Conservation (phyloP, 2,113 vertebrate genomes). For the Acanthochromis polyacanthus region DNA sequence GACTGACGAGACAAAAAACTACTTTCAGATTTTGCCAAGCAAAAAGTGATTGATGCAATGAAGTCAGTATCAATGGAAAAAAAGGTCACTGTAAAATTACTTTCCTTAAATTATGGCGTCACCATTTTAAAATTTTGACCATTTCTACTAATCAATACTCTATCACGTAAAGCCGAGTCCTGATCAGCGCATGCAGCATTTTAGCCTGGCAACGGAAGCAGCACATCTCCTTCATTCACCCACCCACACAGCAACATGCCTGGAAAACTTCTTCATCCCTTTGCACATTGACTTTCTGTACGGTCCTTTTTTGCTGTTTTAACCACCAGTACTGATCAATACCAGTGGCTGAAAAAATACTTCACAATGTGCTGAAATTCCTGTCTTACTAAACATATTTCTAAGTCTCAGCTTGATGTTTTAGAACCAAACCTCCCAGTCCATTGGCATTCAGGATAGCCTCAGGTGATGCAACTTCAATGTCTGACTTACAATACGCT, state of each 20-base stretch:
- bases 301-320: neutral
- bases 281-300: neutral
- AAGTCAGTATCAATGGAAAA: neutral
- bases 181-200: neutral
- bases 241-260: neutral
- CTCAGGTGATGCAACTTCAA: constrained; percentile 35
- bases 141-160: constrained; percentile 1
- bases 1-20: neutral
- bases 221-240: neutral
- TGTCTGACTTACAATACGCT: neutral
- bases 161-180: neutral
- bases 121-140: neutral
- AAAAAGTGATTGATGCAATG: neutral
- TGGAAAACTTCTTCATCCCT: neutral
- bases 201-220: neutral
- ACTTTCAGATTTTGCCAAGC: neutral
- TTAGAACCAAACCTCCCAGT: neutral
- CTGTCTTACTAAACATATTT: neutral
- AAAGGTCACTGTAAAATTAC: too few species aligned
- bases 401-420: constrained; percentile 4
- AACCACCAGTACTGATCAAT: constrained; percentile 7
- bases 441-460: constrained; percentile 22
- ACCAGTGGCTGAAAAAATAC: neutral
- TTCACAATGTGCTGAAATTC: neutral
- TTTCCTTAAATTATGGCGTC: too few species aligned